Evolutionary conservation across 2,113 vertebrate genomes (phyloP).

Genomic region (Ophthalmolycus amberensis): DNA sequence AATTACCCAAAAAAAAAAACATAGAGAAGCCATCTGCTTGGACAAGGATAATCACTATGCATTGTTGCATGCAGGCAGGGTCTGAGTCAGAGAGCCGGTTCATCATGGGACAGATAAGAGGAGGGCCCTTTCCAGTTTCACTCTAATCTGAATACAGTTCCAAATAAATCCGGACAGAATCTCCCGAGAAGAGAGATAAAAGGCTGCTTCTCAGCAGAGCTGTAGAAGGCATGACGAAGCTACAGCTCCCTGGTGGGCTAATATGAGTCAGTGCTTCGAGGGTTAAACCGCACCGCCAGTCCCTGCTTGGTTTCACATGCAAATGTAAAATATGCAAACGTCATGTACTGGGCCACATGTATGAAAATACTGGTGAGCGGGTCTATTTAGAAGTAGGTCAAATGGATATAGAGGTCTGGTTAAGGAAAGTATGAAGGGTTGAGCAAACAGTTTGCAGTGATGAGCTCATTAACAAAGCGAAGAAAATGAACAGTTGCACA

Average conservation of each 20-base stretch:
- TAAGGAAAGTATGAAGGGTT: not conserved
- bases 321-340: slow-evolving; percentile 33
- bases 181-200: slow-evolving; percentile 63
- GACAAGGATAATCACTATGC: slow-evolving; percentile 7
- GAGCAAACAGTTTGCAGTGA: not conserved
- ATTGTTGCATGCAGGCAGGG: slow-evolving; percentile 15
- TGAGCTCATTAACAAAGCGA: not conserved
- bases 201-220: slow-evolving; percentile 48
- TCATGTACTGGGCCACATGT: not conserved
- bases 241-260: slow-evolving; percentile 30
- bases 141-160: slow-evolving; percentile 50
- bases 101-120: slow-evolving; percentile 28
- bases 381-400: not conserved
- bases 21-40: slow-evolving; percentile 24
- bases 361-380: not conserved
- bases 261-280: slow-evolving; percentile 64
- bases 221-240: slow-evolving; percentile 31
- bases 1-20: slow-evolving; percentile 13
- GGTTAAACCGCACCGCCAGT: slow-evolving; percentile 58
- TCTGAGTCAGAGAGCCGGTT: slow-evolving; percentile 45
- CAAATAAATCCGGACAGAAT: slow-evolving; percentile 46
- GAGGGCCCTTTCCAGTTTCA: slow-evolving; percentile 52
- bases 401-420: not conserved
- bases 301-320: slow-evolving; percentile 56
- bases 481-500: not conserved